A percentile compares a stretch with the other conserved stretches of the same genome.
phyloP scores from a whole-genome alignment of 2,113 vertebrate species.

The Ammospiza caudacuta region DNA sequence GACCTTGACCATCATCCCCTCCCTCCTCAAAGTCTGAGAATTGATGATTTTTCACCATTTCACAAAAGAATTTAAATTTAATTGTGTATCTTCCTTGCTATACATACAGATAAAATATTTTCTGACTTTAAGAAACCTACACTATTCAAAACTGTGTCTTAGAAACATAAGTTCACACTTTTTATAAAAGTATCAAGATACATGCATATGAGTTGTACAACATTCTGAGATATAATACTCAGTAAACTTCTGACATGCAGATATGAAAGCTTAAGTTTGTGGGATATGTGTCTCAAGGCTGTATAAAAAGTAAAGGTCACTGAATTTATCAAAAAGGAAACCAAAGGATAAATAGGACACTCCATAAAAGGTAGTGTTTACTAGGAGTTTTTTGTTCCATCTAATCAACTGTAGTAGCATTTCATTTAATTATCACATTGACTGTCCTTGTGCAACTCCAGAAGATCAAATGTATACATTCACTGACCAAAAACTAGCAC shows the following conservation, averaged over 20 bases:
- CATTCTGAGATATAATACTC: not conserved
- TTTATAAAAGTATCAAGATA: not conserved
- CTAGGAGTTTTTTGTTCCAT: not conserved
- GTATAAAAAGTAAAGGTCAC: not conserved
- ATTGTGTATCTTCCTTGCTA: not conserved
- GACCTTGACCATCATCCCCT: not conserved
- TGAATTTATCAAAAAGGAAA: not conserved
- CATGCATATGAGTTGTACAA: not conserved
- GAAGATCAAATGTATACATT: not conserved
- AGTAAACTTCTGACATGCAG: not conserved
- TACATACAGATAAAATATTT: not conserved
- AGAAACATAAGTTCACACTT: not conserved
- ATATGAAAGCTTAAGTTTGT: not conserved
- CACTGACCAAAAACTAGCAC: not conserved
- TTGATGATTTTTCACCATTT: not conserved
- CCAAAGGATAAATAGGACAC: not conserved
- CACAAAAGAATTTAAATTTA: not conserved
- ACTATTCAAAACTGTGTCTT: not conserved
- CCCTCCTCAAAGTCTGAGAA: not conserved
- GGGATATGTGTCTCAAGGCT: not conserved
- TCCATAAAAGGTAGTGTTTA: not conserved
- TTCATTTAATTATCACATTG: constrained; percentile 1
- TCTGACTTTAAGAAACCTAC: not conserved
- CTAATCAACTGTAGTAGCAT: not conserved
- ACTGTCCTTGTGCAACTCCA: not conserved